Evolutionary conservation across 2,797 vertebrate species (phyloP).

Genomic region (Pampus argenteus): DNA sequence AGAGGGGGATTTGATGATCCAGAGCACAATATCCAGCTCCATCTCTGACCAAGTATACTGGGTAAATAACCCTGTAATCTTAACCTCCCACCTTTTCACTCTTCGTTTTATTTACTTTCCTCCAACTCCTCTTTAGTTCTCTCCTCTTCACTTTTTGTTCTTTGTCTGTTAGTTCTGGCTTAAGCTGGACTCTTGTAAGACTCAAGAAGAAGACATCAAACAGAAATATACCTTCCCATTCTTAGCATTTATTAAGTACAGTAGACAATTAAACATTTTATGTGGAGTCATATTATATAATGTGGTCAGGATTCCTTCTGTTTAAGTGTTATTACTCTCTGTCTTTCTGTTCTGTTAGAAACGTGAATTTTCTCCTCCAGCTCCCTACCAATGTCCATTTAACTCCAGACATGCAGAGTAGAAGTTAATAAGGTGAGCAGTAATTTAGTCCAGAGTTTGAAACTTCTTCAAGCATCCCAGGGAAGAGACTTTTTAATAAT

Average conservation of each 20-base stretch:
- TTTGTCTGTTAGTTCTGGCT: slow-evolving; percentile 12
- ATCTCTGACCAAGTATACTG: slow-evolving; percentile 60
- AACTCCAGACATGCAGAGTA: slow-evolving; percentile 44
- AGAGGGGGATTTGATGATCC: slow-evolving; percentile 79
- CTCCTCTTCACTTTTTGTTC: slow-evolving; percentile 22
- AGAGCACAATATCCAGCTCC: slow-evolving; percentile 68
- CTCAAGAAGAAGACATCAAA: slow-evolving; percentile 26
- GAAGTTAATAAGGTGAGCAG: slow-evolving; percentile 66
- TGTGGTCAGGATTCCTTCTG: background rate
- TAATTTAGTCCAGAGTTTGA: slow-evolving; percentile 68
- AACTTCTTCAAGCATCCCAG: slow-evolving; percentile 65
- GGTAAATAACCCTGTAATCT: slow-evolving; percentile 73
- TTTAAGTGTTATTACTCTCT: slow-evolving; percentile 13
- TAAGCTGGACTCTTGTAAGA: slow-evolving; percentile 28
- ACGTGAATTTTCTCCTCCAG: slow-evolving; percentile 39
- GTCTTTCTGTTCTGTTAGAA: slow-evolving; percentile 32
- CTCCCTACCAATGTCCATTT: slow-evolving; percentile 40
- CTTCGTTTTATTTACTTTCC: slow-evolving; percentile 48
- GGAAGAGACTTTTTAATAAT: slow-evolving; percentile 77
- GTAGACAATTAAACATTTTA: slow-evolving; percentile 33
- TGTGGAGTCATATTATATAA: slow-evolving; percentile 10
- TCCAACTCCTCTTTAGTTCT: slow-evolving; percentile 25
- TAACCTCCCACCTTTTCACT: slow-evolving; percentile 44
- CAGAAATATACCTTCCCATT: slow-evolving; percentile 2
- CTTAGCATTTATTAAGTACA: slow-evolving; percentile 21